Conservation (phyloP, 2,888 invertebrate genomes). For the Heliconius sara region DNA sequence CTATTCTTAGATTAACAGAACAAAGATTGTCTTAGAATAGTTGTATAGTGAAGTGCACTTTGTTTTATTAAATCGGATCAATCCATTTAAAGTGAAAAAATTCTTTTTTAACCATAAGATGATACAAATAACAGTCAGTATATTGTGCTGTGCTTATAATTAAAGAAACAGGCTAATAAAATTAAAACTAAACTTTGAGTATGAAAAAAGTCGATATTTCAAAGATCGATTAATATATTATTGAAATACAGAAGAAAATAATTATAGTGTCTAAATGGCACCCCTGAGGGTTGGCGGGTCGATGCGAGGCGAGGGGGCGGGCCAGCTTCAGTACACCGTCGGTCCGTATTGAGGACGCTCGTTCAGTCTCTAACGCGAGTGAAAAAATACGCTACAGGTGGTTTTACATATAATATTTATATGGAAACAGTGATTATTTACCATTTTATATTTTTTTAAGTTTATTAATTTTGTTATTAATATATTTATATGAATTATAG, state of each 20-base stretch:
- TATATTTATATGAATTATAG: constrained; percentile 40
- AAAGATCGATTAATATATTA: constrained; percentile 23
- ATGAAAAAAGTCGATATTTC: neutral
- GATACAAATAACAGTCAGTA: no score
- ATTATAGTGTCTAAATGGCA: constrained; percentile 30
- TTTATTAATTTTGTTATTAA: constrained; percentile 13
- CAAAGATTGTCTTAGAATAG: neutral
- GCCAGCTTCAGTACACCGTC: constrained; percentile 63
- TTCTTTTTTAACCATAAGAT: neutral
- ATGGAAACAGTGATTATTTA: constrained; percentile 44
- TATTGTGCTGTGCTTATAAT: no score
- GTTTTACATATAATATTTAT: constrained; percentile 55
- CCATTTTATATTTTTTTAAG: constrained; percentile 28
- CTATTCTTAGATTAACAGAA: neutral
- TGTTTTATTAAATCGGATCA: constrained; percentile 5
- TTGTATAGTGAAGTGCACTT: constrained; percentile 4
- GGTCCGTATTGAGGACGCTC: constrained; percentile 61
- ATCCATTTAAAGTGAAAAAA: neutral
- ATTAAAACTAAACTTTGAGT: no score
- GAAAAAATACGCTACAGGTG: constrained; percentile 73
- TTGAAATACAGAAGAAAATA: constrained; percentile 33
- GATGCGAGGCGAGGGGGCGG: constrained; percentile 62
- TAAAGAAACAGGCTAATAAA: neutral
- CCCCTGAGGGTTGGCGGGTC: constrained; percentile 54
- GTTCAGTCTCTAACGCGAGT: constrained; percentile 53